Base-by-base conservation (phyloP, 2,797 vertebrate genomes). In the Hoplostethus mediterraneus region DNA sequence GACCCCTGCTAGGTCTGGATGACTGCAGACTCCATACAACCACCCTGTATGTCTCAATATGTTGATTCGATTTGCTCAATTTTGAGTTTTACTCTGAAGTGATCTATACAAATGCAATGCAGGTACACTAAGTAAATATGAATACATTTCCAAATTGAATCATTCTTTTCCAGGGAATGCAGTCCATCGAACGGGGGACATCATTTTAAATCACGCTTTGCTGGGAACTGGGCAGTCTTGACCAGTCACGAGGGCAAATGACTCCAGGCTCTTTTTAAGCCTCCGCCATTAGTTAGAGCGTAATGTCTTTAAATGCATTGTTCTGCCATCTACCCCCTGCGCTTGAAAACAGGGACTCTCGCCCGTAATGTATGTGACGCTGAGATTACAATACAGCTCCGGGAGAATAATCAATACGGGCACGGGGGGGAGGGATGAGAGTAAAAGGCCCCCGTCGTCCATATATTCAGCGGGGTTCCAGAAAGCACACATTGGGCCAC, bases 71-170 rank as follows among this genome's bases (percentile, higher is more conserved):
- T 97, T 97, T 95, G 87, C 89, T 88, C 76, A 79, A 76, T 21
- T 85, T 90, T 90, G 69, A 72, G 60, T 79, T 77, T 80, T 78
- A 77, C 63, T 84, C 90, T 79, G 67, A 62, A 87, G 87, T 95
- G 96, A 97, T 97, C 96, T 89, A 97, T 98, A 97, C 95, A 97
- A 97, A 97, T 95, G 94, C 86, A 95, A 96, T 97, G 92, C 92
- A 94, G 92, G 92, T 90, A 91, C 88, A 93, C 95, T 96, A 92
- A 96, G 95, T 97, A 96, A 97, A 98, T 97, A 97, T 96, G 95
- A 97, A 96, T 95, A 95, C 95, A 96, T 96, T 94, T 92, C 92
- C 92, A 95, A 97, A 97, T 96, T 89, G 89, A 92, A 94, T 95
- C 89, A 91, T 95, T 96, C 94, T 21, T 81, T 84, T 91, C 86